These are phyloP conservation scores for Aldabrachelys gigantea DNA, from an alignment of 2,113 vertebrate species.

Conservation along the genomic window DNA sequence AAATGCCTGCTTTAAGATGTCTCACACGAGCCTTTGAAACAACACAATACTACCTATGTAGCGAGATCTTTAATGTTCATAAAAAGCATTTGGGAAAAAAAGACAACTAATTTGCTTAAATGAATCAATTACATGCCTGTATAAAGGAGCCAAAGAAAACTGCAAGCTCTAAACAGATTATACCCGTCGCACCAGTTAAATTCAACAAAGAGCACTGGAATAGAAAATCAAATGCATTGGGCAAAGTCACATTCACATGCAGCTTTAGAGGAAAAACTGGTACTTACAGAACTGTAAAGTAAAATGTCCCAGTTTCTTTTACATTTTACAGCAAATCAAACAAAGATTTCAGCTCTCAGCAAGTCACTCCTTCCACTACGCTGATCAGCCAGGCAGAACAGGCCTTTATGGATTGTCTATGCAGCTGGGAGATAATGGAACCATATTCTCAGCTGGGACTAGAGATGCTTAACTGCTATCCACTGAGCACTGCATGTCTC, in stretches of 20 bases:
- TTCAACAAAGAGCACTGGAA: constrained; percentile 14
- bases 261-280: constrained; percentile 38
- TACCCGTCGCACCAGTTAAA: constrained; percentile 10
- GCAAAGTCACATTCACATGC: constrained; percentile 63
- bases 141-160: constrained; percentile 7
- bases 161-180: neutral
- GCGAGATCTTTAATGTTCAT: neutral
- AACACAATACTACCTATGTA: rapidly evolving
- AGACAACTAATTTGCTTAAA: neutral
- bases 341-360: constrained; percentile 48
- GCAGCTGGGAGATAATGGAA: constrained; percentile 74
- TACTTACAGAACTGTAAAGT: constrained; percentile 69
- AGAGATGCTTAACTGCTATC: constrained; percentile 65
- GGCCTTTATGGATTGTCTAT: constrained; percentile 70
- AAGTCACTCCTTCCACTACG: constrained; percentile 57
- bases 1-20: neutral
- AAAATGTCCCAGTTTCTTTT: constrained; percentile 48
- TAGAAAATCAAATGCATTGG: constrained; percentile 44
- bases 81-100: neutral
- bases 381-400: constrained; percentile 79
- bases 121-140: constrained; percentile 17
- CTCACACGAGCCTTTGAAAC: neutral
- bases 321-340: constrained; percentile 26
- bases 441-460: constrained; percentile 70
- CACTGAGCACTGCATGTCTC: constrained; percentile 59